phyloP scores from a whole-genome alignment of 1,140 invertebrate genomes.

The Caenorhabditis inopinata region DNA sequence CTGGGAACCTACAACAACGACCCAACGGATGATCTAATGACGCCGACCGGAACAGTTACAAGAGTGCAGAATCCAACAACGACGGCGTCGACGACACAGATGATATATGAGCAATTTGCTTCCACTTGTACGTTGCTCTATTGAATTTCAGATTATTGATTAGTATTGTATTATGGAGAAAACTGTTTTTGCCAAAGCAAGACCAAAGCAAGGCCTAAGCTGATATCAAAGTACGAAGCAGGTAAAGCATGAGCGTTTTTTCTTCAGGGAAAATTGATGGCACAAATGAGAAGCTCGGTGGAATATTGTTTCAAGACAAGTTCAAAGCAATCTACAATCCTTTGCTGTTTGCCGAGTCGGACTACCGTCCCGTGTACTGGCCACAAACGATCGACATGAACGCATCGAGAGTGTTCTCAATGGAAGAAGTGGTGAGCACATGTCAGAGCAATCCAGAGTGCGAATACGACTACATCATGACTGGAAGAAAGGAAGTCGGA shows the following conservation, averaged over 20 bases:
- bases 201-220: no score
- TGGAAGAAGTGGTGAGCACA: conserved; percentile 51
- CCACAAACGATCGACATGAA: conserved; percentile 54
- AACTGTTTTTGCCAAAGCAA: no score
- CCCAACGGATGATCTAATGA: conserved; percentile 47
- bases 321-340: conserved; percentile 61
- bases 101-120: conserved; percentile 57
- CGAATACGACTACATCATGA: conserved; percentile 59
- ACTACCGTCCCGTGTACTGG: conserved; percentile 56
- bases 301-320: conserved; percentile 55
- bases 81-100: conserved; percentile 50
- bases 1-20: conserved; percentile 49
- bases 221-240: no score
- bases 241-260: no score
- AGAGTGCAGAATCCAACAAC: conserved; percentile 39
- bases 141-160: not conserved
- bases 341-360: conserved; percentile 51
- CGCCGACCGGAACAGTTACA: not conserved
- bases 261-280: conserved; percentile 55
- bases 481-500: conserved; percentile 58
- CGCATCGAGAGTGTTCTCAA: conserved; percentile 52
- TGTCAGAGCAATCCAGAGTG: conserved; percentile 54
- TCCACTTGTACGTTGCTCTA: conserved; percentile 39
- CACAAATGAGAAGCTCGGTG: conserved; percentile 48
- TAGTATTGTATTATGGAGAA: no score